These are phyloP conservation scores for Megalops atlanticus DNA, from an alignment of 2,113 vertebrate species.

Conservation along the genomic window DNA sequence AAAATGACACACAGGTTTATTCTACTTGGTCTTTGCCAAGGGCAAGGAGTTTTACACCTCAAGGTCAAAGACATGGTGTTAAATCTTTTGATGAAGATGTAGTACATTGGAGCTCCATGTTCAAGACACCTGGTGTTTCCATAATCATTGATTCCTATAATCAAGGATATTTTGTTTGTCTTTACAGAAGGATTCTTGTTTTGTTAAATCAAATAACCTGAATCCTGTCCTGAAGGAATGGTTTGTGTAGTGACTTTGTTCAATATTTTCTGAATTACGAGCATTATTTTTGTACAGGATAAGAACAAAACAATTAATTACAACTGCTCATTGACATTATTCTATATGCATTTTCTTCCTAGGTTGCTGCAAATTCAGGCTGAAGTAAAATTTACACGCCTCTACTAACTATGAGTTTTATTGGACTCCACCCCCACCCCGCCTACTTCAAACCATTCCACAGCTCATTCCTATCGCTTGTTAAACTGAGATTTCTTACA, in stretches of 20 bases:
- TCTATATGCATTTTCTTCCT: no score
- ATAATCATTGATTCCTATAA: not conserved
- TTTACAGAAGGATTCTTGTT: not conserved
- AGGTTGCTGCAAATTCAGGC: not conserved
- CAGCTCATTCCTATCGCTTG: slow-evolving; percentile 70
- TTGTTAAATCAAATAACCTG: no score
- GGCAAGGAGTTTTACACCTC: not conserved
- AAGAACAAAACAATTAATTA: not conserved
- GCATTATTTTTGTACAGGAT: not conserved
- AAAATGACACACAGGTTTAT: not conserved
- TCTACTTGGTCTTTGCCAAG: not conserved
- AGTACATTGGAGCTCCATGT: not conserved
- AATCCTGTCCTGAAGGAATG: not conserved
- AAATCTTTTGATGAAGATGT: not conserved
- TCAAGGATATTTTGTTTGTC: not conserved
- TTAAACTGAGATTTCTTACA: slow-evolving; percentile 71
- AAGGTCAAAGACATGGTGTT: not conserved
- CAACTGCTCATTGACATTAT: no score
- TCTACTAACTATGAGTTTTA: not conserved
- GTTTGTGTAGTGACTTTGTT: not conserved
- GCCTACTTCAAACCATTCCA: slow-evolving; percentile 23
- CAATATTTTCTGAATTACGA: not conserved
- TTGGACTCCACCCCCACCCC: not conserved
- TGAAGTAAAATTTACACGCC: not conserved
- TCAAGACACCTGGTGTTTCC: not conserved